A percentile compares a stretch with the other conserved stretches of the same genome.
phyloP scores from a whole-genome alignment of 2,888 invertebrate genomes.

The Adineta ricciae region DNA sequence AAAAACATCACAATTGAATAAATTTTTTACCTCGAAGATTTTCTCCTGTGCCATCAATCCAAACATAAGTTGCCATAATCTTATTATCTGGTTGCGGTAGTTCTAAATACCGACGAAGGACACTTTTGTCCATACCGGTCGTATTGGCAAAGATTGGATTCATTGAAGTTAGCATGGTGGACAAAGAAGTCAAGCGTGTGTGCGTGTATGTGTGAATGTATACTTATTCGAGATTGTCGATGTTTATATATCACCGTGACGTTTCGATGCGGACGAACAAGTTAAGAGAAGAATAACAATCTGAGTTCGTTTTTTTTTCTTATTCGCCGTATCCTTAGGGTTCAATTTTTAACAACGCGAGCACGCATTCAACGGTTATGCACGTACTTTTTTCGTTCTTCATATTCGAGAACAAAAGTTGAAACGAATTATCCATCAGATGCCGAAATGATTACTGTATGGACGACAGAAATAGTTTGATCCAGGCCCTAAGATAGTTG shows the following conservation, averaged over 20 bases:
- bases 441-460: too few relatives aligned
- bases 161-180: neutral
- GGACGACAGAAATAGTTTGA: too few relatives aligned
- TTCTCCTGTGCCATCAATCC: conserved; percentile 48
- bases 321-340: neutral
- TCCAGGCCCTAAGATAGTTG: too few relatives aligned
- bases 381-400: neutral
- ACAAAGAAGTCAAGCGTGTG: neutral
- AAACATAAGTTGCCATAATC: conserved; percentile 41
- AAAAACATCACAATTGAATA: too few relatives aligned
- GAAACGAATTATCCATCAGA: too few relatives aligned
- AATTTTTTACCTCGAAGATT: conserved; percentile 38
- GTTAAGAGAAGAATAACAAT: neutral
- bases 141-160: neutral
- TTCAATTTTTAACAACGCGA: neutral
- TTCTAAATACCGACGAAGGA: conserved; percentile 31
- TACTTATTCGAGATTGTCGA: neutral
- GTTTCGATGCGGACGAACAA: neutral
- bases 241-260: neutral
- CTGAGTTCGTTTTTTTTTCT: neutral
- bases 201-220: neutral
- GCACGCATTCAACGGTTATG: neutral
- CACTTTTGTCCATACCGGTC: neutral
- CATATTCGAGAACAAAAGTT: too few relatives aligned
- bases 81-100: conserved; percentile 26